Evolutionary conservation across 92 coral and sea anemone genomes (phyloP).

Genomic region (Meandrina meandrites): DNA sequence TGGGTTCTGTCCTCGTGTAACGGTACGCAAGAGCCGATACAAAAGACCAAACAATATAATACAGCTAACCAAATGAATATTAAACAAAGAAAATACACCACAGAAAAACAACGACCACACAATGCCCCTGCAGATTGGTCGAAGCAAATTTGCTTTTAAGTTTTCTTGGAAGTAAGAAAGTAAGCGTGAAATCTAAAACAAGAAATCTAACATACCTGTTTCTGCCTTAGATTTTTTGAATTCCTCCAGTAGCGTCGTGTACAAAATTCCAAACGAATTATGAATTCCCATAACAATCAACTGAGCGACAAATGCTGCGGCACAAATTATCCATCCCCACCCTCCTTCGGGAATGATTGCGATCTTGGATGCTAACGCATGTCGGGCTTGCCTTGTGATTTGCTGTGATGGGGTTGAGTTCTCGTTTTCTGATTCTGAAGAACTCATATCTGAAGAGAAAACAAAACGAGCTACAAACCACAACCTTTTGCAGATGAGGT

Average conservation of each 20-base stretch:
- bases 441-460: constrained; percentile 8
- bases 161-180: neutral
- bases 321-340: constrained; percentile 81
- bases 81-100: no score
- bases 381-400: neutral
- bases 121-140: neutral
- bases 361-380: neutral
- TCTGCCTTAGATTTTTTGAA: constrained; percentile 66
- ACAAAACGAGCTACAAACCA: neutral
- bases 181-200: neutral
- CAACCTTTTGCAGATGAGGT: no score
- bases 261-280: constrained; percentile 83
- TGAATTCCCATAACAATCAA: constrained; percentile 81
- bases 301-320: constrained; percentile 70
- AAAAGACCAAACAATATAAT: no score
- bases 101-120: neutral
- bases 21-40: no score
- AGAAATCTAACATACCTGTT: constrained; percentile 45
- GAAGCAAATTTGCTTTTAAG: neutral
- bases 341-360: constrained; percentile 39
- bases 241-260: constrained; percentile 60
- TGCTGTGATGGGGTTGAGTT: neutral
- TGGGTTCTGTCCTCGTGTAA: no score
- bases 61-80: no score
- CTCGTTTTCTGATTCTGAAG: neutral